Evolutionary conservation across 1,140 invertebrate genomes (phyloP).

Genomic region (Ctenoplectra terminalis): DNA sequence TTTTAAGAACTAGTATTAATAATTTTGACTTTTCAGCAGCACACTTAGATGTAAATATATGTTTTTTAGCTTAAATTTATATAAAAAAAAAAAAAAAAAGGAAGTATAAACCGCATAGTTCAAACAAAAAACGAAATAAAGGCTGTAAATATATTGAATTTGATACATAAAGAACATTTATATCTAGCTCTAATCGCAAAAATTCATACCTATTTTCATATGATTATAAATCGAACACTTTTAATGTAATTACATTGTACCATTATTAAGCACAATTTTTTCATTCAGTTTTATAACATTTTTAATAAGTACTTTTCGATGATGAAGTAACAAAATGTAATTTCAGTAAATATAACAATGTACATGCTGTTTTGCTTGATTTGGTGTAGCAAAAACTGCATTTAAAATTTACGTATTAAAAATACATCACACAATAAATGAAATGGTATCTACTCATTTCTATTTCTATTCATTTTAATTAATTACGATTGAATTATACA

Average conservation of each 20-base stretch:
- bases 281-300: conserved; percentile 31
- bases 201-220: conserved; percentile 39
- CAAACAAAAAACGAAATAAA: conserved; percentile 21
- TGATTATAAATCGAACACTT: conserved; percentile 32
- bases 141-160: conserved; percentile 49
- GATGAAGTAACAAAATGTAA: conserved; percentile 3
- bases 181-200: conserved; percentile 32
- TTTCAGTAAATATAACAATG: neutral
- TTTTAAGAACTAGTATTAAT: conserved; percentile 23
- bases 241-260: conserved; percentile 20
- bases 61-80: conserved; percentile 41
- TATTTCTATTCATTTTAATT: neutral
- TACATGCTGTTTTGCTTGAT: conserved; percentile 9
- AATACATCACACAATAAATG: neutral
- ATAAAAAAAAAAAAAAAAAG: no score
- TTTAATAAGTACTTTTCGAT: neutral
- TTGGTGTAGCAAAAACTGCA: conserved; percentile 24
- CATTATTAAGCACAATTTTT: conserved; percentile 11
- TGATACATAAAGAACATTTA: conserved; percentile 41
- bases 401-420: conserved; percentile 31
- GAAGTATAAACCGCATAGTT: conserved; percentile 23
- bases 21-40: conserved; percentile 21
- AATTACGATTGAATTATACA: neutral
- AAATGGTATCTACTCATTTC: neutral
- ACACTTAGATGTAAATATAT: conserved; percentile 40